Base-by-base conservation (phyloP, 2,113 vertebrate species). In the Corydoras maculifer region DNA sequence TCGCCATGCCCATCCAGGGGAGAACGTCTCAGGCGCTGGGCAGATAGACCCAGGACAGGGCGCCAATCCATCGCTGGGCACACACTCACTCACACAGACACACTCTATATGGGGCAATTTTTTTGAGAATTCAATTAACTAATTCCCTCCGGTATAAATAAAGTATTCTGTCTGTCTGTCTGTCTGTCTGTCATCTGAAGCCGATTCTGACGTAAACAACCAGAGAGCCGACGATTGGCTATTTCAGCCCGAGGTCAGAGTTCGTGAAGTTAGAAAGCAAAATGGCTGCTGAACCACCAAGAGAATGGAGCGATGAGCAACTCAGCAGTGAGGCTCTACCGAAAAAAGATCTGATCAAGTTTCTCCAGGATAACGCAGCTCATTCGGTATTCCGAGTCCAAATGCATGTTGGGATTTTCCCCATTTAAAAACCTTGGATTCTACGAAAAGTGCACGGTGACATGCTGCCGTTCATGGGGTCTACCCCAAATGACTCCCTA, bases 311-410 rank as follows among this genome's bases (percentile, higher is more conserved):
- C 80, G 83, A 89, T 0, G 93, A 96, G 86, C 91, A 97, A 86
- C 91, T 98, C 65, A 92, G 91, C 80, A 93, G 90, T 84, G 95
- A 97, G 5, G 91, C 93, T 79, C 84, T 98, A 49, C 85, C 93
- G 31, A 98, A 98, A 87, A 95, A 95, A 82, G 94, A 98, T 50
- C 79, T 98, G 12, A 95, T 97, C 83, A 92, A 89, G 76, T 98
- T 97, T 85, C 89, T 98, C 2, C 94, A 98, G 88, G 91, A 96
- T 58, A 90, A 94, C 77, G 93, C 90, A 7, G 90, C 94, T 5
- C 91, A 95, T 72, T 91, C 92, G 93, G 96, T 97, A 89, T 13
- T 87, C 13, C 30, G 9, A 15, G 73, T 48, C 49, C 0, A 12
- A 14, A 1, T 48, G 2, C 30, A 3, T n/a, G 1, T 9, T n/a